Evolutionary conservation across 2,797 vertebrate species (phyloP), one percentile per base, ranked within the genome.

Genomic region (Microhierax caerulescens): DNA sequence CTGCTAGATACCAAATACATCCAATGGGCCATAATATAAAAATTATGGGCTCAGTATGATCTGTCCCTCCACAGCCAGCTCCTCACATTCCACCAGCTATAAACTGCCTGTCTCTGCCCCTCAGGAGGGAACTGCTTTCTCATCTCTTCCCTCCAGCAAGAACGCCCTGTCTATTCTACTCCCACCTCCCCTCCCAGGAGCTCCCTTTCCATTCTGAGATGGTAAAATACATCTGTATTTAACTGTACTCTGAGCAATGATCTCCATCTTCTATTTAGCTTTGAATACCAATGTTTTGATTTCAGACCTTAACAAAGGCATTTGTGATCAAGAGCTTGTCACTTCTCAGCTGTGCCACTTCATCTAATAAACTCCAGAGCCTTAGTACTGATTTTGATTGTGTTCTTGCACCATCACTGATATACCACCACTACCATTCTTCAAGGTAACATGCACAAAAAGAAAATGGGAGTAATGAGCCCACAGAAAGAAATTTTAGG

Each of bases 171-270:
- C 18, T 63, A 1, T 7, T 51, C 13, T 57, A 11, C 20, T 54
- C 27, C 47, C 2, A 0, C 17, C 13, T 43, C 32, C 15, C 13
- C 32, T 70, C 13, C 30, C 11, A 54, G 13, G 19, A 80, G 25
- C 6, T 28, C 13, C 13, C 13, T 77, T 65, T 64, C 54, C 30
- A 24, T 89, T 61, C n/a, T 3, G 2, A 63, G 11, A 59, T 0
- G 5, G 30, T 14, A 64, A 56, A 93, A 74, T 3, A 19, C 2
- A 79, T 41, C 23, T 1, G 0, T 22, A 25, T 57, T 72, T 54
- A 43, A 59, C 0, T 50, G 36, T 53, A 78, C 39, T 41, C 25
- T 8, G 10, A 82, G 41, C 61, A 88, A 54, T 0, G 0, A 20
- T 39, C 54, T 43, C 48, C 36, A 34, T 10, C 19, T 51, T 34